Base-by-base conservation (phyloP, 1,140 invertebrate species). In the Trachelipus rathkii region DNA sequence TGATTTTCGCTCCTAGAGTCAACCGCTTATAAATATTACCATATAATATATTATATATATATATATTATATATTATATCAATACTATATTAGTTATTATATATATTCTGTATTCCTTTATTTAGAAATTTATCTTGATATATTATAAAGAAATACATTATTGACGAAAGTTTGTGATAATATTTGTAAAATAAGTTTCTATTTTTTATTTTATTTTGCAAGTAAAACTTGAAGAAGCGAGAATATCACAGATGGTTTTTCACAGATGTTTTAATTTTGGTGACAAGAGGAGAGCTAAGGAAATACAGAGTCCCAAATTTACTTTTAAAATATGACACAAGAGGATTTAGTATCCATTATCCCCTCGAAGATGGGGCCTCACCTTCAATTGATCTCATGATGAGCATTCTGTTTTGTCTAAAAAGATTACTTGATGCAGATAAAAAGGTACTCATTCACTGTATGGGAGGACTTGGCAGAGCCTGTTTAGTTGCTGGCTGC, bases 401-500 rank as follows among this genome's bases (percentile, higher is more conserved):
- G 76, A 60, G 24, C 67, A 77, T 79, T 44, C 66, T 77, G 8
- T 60, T 60, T 60, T 60, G 50, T 19, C 8, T 60, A 13, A 60
- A 60, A 60, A 60, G 50, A 8, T 60, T 60, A 19, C 50, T 60
- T 2, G 50, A 60, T 60, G 50, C 50, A 3, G 50, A 60, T 60
- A 60, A 60, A 60, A 60, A 60, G 50, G 50, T 60, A 19, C 50
- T 60, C 19, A 60, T 60, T 19, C 50, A 60, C 23, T 80, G 79
- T 44, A 80, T 80, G 76, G 77, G 79, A 44, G 79, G 79, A 3
- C 50, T 80, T 3, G 79, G 79, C 67, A 44, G 79, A 53, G 77
- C 79, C 0, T 77, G 79, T 74, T 74, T 77, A 23, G 74, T 80
- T 45, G 76, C 76, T 13, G 74, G 76, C 0, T 80, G 79, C 66